Evolutionary conservation across 2,113 vertebrate genomes (phyloP).

Genomic region (Tenebrosternarchus preto): DNA sequence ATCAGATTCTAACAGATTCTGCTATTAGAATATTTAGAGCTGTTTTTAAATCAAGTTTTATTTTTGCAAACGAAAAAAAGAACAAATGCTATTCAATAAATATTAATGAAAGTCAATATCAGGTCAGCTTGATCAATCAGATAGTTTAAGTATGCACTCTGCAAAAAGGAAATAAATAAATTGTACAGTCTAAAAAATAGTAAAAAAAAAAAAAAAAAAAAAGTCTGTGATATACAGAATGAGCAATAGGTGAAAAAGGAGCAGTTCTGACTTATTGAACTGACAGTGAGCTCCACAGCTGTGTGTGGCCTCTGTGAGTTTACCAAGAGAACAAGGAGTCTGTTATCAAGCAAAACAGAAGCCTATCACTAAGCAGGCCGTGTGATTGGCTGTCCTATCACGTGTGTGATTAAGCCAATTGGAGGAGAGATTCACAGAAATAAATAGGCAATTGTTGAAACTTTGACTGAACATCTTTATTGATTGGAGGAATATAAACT

Average conservation of each 20-base stretch:
- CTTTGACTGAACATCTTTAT: conserved; percentile 5
- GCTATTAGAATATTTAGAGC: too few species aligned
- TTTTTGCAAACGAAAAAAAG: too few species aligned
- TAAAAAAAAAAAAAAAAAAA: too few species aligned
- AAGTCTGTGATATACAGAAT: neutral
- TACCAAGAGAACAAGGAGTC: conserved; percentile 36
- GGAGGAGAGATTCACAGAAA: conserved; percentile 34
- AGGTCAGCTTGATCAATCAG: too few species aligned
- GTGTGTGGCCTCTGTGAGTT: conserved; percentile 10
- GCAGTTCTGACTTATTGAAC: conserved; percentile 9
- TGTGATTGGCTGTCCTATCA: conserved; percentile 54
- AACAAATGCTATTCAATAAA: too few species aligned
- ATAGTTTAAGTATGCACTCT: too few species aligned
- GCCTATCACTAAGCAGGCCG: conserved; percentile 33
- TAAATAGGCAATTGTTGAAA: conserved; percentile 43
- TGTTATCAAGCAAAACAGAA: conserved; percentile 35
- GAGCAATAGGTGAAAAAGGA: conserved; percentile 10
- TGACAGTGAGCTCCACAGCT: conserved; percentile 17
- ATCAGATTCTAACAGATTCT: too few species aligned
- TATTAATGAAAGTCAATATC: too few species aligned
- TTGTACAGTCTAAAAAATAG: neutral
- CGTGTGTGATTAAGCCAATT: conserved; percentile 35
- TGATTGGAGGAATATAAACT: conserved; percentile 18
- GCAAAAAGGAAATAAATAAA: too few species aligned
- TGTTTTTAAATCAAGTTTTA: too few species aligned